A percentile compares a stretch with the other conserved stretches of the same genome.
Evolutionary conservation across 2,888 invertebrate species (phyloP).

Genomic region (Epistrophella euchroma): DNA sequence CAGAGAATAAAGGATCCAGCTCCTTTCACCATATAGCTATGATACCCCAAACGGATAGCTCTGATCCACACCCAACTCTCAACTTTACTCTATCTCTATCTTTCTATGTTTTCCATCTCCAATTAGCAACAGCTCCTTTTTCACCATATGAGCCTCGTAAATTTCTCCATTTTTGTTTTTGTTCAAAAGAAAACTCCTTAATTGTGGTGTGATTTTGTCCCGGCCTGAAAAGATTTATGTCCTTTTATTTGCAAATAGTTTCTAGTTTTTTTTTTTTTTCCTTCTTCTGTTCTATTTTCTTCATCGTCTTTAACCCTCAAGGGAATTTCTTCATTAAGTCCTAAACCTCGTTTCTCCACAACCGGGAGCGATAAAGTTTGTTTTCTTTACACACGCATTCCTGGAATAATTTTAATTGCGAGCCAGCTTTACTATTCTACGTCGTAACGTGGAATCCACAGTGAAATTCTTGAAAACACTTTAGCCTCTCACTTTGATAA

Average conservation of each 20-base stretch:
- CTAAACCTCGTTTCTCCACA: conserved; percentile 61
- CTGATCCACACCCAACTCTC: conserved; percentile 55
- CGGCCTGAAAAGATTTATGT: conserved; percentile 69
- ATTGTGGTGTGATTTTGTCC: conserved; percentile 76
- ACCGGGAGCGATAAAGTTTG: conserved; percentile 54
- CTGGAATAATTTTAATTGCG: conserved; percentile 71
- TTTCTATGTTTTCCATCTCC: conserved; percentile 42
- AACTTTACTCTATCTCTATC: neutral
- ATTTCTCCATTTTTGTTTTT: conserved; percentile 64
- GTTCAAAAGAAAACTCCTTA: conserved; percentile 73
- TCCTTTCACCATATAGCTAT: conserved; percentile 66
- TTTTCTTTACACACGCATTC: conserved; percentile 73
- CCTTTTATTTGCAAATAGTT: conserved; percentile 70
- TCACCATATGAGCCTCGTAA: conserved; percentile 75
- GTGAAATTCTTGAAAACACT: conserved; percentile 55
- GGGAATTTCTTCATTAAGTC: conserved; percentile 73
- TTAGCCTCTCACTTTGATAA: conserved; percentile 49
- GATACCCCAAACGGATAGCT: conserved; percentile 56
- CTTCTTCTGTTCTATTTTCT: conserved; percentile 17
- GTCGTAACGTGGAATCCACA: neutral
- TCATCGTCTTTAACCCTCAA: conserved; percentile 31
- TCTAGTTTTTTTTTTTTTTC: conserved; percentile 5
- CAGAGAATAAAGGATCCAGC: conserved; percentile 39
- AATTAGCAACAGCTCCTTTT: conserved; percentile 73
- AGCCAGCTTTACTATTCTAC: conserved; percentile 25